Evolutionary conservation across 1,140 invertebrate genomes (phyloP), one percentile per base, ranked within the genome.

Genomic region (Habropoda laboriosa): DNA sequence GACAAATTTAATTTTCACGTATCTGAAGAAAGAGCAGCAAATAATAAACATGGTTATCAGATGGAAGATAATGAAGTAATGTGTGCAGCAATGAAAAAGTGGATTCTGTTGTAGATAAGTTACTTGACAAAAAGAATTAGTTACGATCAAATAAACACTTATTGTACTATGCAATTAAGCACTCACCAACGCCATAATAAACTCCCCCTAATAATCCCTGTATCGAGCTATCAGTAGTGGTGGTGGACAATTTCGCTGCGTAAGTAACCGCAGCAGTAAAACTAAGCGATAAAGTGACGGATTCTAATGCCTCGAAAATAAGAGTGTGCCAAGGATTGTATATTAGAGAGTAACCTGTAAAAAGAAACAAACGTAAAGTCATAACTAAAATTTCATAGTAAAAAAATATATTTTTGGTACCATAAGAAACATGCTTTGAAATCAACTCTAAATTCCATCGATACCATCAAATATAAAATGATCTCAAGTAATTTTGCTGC

Each of bases 261-360:
- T 97, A 97, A 35, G 96, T 97, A 5, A 97, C 96, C 13, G 96
- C 96, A 2, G 97, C 96, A 0, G 97, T 97, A 90, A 96, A 96
- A 82, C 96, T 95, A 60, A 98, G 91, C 21, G 96, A 96, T 80
- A 96, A 96, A n/a, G 97, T 97, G 63, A 98, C 95, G 1, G 95
- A 96, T 93, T 98, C 97, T 91, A 97, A 93, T 16, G 96, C 95
- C 92, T 98, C 97, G 87, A 97, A 97, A 40, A 96, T 94, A 51
- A 98, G 92, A 77, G 96, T 96, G 87, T 95, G 94, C 96, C 96
- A 97, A 18, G 96, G 96, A 90, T 97, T 95, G 89, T 96, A 95
- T 82, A 98, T 96, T 68, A 97, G 89, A 0, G 97, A 97, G 89
- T 97, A 98, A 51, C 96, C 95, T 96, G 89, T 2, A 85, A 91